Conservation (phyloP, 2,113 vertebrate genomes). For the Gallinago paraguaiae region DNA sequence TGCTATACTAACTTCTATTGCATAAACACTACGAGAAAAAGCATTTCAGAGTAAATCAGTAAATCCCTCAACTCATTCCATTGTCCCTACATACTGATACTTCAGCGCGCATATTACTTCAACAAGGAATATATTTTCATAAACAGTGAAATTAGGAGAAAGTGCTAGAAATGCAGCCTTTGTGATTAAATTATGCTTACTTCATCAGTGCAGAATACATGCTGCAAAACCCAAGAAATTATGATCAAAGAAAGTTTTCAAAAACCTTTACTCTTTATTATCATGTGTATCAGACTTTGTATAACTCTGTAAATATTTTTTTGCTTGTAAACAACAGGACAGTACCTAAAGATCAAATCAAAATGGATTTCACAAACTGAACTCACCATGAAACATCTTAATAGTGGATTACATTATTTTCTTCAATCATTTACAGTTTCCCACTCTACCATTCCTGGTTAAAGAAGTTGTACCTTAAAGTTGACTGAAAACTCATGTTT, state of each 20-base stretch:
- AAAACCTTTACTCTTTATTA: neutral
- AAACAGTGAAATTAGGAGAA: slow-evolving; percentile 5
- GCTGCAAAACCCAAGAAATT: neutral
- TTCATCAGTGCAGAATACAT: neutral
- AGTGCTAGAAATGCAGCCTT: neutral
- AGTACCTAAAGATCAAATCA: neutral
- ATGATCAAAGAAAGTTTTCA: neutral
- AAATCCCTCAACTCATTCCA: slow-evolving; percentile 41
- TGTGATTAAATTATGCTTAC: neutral
- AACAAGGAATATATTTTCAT: slow-evolving; percentile 4
- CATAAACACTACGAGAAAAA: neutral
- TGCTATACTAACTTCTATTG: slow-evolving; percentile 24
- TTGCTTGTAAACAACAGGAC: neutral
- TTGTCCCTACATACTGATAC: slow-evolving; percentile 4
- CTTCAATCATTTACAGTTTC: neutral
- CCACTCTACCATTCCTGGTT: neutral
- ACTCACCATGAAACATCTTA: neutral
- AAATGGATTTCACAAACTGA: neutral
- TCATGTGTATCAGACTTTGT: neutral
- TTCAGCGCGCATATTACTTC: neutral
- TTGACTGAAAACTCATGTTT: neutral
- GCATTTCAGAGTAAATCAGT: slow-evolving; percentile 26
- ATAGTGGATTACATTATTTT: neutral
- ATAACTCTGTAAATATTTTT: neutral
- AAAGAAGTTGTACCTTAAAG: neutral